A percentile compares a stretch with the other conserved stretches of the same genome.
Evolutionary conservation across 2,113 vertebrate genomes (phyloP).

Genomic region (Phalacrocorax aristotelis): DNA sequence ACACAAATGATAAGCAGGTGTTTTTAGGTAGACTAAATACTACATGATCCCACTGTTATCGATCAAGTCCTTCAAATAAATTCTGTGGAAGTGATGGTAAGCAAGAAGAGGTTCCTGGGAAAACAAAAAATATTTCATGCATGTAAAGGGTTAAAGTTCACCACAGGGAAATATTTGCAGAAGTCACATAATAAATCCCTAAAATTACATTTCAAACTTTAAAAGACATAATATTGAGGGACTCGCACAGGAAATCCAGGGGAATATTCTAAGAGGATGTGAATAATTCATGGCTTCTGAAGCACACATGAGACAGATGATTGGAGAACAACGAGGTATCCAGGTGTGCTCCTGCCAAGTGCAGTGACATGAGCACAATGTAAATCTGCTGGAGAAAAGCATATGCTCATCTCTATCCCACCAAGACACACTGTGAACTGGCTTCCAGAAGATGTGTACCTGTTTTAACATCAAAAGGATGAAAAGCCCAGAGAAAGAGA

Average conservation of each 20-base stretch:
- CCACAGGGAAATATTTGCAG: neutral
- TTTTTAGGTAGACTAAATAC: slow-evolving; percentile 9
- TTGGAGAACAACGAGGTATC: slow-evolving; percentile 40
- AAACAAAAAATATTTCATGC: neutral
- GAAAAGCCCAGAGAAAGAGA: neutral
- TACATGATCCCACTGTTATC: neutral
- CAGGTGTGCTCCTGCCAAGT: slow-evolving; percentile 46
- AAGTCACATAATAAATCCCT: neutral
- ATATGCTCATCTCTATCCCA: neutral
- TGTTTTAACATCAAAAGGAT: slow-evolving; percentile 16
- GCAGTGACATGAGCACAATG: slow-evolving; percentile 20
- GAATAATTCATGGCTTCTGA: slow-evolving; percentile 59
- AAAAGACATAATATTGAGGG: slow-evolving; percentile 3
- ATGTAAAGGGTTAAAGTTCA: neutral
- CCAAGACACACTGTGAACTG: neutral
- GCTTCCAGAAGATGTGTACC: neutral
- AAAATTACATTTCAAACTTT: neutral
- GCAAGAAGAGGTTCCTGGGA: neutral
- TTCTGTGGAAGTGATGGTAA: neutral
- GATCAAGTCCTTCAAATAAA: neutral
- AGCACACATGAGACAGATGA: slow-evolving; percentile 39
- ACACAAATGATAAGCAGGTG: slow-evolving; percentile 25
- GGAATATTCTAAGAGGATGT: slow-evolving; percentile 11
- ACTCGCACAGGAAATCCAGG: neutral
- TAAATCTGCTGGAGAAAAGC: slow-evolving; percentile 41